Conservation (phyloP, 2,113 vertebrate species). For the Eleginops maclovinus region DNA sequence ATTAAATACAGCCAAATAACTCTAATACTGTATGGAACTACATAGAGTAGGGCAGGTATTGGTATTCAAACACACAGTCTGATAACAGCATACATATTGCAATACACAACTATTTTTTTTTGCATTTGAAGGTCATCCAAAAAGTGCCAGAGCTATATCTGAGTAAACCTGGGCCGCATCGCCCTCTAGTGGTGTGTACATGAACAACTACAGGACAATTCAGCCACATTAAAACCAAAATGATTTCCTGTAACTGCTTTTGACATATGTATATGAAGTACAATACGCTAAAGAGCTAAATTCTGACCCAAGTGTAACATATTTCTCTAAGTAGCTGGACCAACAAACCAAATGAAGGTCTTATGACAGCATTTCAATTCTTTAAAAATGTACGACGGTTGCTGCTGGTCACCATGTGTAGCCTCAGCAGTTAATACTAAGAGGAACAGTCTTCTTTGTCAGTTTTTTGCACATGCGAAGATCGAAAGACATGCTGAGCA, state of each 20-base stretch:
- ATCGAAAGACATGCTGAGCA: not conserved
- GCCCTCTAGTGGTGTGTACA: slow-evolving; percentile 52
- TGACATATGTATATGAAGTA: not conserved
- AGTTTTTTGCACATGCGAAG: not conserved
- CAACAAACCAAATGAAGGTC: not conserved
- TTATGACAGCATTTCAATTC: not conserved
- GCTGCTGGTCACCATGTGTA: not conserved
- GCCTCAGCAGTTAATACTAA: not conserved
- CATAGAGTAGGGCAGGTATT: not conserved
- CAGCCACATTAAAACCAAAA: not conserved
- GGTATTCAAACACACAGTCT: not conserved
- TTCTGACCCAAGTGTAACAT: not conserved
- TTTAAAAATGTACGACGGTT: no score
- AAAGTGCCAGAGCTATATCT: not conserved
- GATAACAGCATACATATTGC: not conserved
- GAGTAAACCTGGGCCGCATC: not conserved
- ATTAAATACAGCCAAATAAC: not conserved
- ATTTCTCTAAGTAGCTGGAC: not conserved
- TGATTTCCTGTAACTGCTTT: not conserved
- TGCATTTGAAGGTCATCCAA: not conserved
- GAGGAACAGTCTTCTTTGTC: not conserved
- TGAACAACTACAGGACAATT: not conserved
- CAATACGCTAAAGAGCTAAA: not conserved
- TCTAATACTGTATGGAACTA: not conserved
- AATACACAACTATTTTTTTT: not conserved